Base-by-base conservation (phyloP, 2,888 invertebrate genomes). In the Cheilosia soror region DNA sequence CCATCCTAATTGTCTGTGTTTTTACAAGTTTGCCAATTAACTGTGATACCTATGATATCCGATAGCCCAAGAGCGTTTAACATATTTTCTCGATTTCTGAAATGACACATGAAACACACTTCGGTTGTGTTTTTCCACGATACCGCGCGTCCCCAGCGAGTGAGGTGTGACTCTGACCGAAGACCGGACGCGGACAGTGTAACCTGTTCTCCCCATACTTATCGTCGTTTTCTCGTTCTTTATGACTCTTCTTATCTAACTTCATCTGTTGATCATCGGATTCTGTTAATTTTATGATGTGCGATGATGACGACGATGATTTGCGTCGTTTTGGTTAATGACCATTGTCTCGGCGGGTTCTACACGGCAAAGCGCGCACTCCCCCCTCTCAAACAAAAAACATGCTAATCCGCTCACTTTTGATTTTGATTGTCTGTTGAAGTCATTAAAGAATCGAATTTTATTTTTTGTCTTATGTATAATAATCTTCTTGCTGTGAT, bases 201-300 rank as follows among this genome's bases (percentile, higher is more conserved):
- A 84, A 76, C 84, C 75, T 71, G 84, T 84, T 68, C 40, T 47
- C 51, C 29, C 25, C 69, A 60, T 65, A 58, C 58, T 49, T 29
- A 71, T 63, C 72, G 65, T 44, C 53, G 68, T 51, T 84, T 63
- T 53, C 55, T 58, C 65, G 42, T 63, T 72, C 80, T 55, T 71
- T 71, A 78, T 78, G 40, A 60, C 49, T 60, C 33, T 13, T 51
- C 68, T 85, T 77, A 85, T 85, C 85, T 79, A 44, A 49, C 66
- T 37, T 76, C 58, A 76, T 75, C 84, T 58, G 55, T 65, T 81
- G 80, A 85, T 87, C 69, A 63, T 66, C 77, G 73, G 82, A 82
- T 77, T 86, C 73, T 82, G 82, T 86, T 82, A 82, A 82, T 86
- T 86, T 86, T 86, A 84, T 81, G 71, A 87, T 84, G 87, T 87